Conservation (phyloP, 2,113 vertebrate genomes). For the Anoplopoma fimbria region DNA sequence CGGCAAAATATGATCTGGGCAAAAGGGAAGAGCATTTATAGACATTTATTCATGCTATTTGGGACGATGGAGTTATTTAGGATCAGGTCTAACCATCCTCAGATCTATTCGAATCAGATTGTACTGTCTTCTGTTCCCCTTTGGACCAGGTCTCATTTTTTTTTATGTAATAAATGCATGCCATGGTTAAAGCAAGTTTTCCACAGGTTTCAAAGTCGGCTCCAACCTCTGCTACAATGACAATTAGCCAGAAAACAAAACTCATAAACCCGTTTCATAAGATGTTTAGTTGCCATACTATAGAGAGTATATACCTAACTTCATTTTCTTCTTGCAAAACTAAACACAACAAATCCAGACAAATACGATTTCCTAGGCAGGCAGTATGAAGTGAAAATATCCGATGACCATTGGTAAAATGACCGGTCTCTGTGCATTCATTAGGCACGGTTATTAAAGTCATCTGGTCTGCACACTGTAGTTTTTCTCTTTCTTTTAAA, state of each 20-base stretch:
- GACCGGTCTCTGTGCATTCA: slow-evolving; percentile 12
- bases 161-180: neutral
- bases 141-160: neutral
- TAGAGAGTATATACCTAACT: neutral
- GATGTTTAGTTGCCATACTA: no score
- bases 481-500: slow-evolving; percentile 27
- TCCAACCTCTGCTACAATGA: neutral
- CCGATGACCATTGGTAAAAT: slow-evolving; percentile 18
- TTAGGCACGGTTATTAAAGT: slow-evolving; percentile 41
- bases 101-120: neutral
- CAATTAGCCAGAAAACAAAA: neutral
- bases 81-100: neutral
- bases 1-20: neutral
- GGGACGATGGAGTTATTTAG: neutral
- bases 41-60: neutral
- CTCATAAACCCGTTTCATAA: neutral
- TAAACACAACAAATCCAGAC: neutral
- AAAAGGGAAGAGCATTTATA: neutral
- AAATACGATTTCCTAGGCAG: neutral
- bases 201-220: neutral
- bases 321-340: neutral
- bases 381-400: neutral
- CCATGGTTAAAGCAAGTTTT: neutral
- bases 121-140: neutral
- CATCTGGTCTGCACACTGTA: slow-evolving; percentile 3